Conservation (phyloP, 2,797 vertebrate genomes). For the Pipistrellus nathusii region DNA sequence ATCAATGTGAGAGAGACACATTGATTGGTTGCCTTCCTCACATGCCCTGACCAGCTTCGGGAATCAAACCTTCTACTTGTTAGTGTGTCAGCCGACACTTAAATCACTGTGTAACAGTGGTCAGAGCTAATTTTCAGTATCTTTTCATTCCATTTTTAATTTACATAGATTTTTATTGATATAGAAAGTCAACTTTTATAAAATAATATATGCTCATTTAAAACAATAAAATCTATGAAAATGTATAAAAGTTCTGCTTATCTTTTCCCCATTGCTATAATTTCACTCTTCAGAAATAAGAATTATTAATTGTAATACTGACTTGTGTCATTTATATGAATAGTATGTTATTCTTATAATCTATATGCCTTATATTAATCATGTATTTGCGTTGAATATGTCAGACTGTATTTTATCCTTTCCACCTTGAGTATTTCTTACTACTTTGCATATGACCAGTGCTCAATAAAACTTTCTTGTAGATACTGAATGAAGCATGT, state of each 20-base stretch:
- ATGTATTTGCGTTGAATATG: neutral
- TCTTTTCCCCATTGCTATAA: neutral
- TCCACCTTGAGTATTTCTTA: neutral
- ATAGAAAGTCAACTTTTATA: neutral
- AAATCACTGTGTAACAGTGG: neutral
- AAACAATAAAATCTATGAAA: constrained; percentile 39
- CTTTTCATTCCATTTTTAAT: constrained; percentile 37
- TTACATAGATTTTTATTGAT: neutral
- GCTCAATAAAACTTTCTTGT: neutral
- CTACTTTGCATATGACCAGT: neutral
- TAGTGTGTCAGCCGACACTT: neutral
- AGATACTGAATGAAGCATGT: neutral
- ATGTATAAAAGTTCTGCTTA: neutral
- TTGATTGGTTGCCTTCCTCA: neutral
- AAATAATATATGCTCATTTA: neutral
- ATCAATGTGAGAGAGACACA: neutral
- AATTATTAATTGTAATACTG: neutral
- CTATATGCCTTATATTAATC: neutral
- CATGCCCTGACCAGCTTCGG: neutral
- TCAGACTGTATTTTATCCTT: neutral
- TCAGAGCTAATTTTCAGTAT: neutral
- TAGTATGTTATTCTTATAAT: neutral
- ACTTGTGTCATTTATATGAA: constrained; percentile 28
- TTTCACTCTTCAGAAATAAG: neutral
- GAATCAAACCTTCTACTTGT: neutral